Percentiles rank a stretch among this genome's conserved stretches.
Evolutionary conservation across 2,888 invertebrate species (phyloP).

Genomic region (Drosophila gaucha): DNA sequence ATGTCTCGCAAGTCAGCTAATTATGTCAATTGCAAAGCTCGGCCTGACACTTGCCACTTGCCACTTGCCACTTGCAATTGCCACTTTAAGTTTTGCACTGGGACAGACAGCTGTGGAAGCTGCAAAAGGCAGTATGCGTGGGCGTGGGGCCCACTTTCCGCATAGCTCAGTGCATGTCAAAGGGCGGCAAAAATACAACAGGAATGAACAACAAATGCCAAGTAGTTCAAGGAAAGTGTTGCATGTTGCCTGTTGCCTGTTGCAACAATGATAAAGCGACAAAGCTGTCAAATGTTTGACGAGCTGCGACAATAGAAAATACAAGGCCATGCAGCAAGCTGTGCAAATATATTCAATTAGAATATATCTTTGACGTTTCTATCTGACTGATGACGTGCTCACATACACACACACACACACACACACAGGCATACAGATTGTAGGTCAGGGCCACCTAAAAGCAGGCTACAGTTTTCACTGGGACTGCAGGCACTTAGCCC

Average conservation of each 20-base stretch:
- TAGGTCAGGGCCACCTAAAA: slow-evolving; percentile 64
- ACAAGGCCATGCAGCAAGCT: slow-evolving; percentile 24
- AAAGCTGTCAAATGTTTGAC: slow-evolving; percentile 33
- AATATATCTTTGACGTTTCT: slow-evolving; percentile 38
- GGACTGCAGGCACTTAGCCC: slow-evolving; percentile 45
- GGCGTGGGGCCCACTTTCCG: slow-evolving; percentile 19
- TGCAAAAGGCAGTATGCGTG: slow-evolving; percentile 2
- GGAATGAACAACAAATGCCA: slow-evolving; percentile 26
- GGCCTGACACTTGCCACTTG: slow-evolving; percentile 49
- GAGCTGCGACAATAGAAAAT: slow-evolving; percentile 36
- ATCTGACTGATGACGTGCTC: slow-evolving; percentile 5
- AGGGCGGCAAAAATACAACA: slow-evolving; percentile 33
- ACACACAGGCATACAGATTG: not conserved
- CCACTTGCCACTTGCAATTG: slow-evolving; percentile 36
- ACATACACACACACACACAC: slow-evolving; percentile 4
- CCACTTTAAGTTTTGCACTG: slow-evolving; percentile 32
- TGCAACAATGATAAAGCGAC: slow-evolving; percentile 34
- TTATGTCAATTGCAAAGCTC: slow-evolving; percentile 68
- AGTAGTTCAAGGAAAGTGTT: slow-evolving; percentile 36
- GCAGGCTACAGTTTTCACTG: slow-evolving; percentile 32
- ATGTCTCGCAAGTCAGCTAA: slow-evolving; percentile 44
- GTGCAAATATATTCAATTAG: slow-evolving; percentile 63
- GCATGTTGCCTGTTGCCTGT: slow-evolving; percentile 27
- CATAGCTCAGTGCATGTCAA: slow-evolving; percentile 43
- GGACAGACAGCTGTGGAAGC: slow-evolving; percentile 3